phyloP scores from a whole-genome alignment of 1,140 invertebrate species.

The Eciton burchellii region DNA sequence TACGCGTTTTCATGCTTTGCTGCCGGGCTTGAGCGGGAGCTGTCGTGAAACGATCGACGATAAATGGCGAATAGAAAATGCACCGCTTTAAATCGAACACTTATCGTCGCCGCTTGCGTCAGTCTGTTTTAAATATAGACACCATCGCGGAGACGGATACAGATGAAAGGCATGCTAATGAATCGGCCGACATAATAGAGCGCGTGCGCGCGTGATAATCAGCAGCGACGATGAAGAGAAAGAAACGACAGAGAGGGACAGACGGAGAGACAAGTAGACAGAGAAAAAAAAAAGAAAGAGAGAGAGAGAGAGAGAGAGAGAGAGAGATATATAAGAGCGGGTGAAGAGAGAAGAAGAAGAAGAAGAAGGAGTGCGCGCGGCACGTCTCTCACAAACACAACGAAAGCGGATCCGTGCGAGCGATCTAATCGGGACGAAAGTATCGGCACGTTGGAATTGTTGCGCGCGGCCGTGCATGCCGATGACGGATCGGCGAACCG shows the following conservation, averaged over 20 bases:
- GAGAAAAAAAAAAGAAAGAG: too few species aligned
- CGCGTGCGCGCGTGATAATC: constrained; percentile 28
- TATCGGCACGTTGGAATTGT: constrained; percentile 39
- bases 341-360: neutral
- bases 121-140: constrained; percentile 51
- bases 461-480: constrained; percentile 32
- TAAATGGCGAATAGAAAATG: constrained; percentile 32
- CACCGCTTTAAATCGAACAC: constrained; percentile 30
- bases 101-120: constrained; percentile 28
- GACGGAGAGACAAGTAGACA: too few species aligned
- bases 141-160: neutral
- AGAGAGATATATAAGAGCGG: too few species aligned
- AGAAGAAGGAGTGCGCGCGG: neutral
- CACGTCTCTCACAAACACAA: constrained; percentile 30
- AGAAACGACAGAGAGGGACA: neutral
- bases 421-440: constrained; percentile 53
- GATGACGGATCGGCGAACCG: constrained; percentile 16
- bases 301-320: neutral
- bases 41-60: neutral
- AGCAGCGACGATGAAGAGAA: constrained; percentile 9
- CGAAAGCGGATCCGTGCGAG: constrained; percentile 13
- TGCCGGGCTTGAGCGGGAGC: too few species aligned
- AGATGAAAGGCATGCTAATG: constrained; percentile 51
- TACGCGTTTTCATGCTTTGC: too few species aligned
- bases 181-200: constrained; percentile 20